These are phyloP conservation scores for Geococcyx californianus DNA, from an alignment of 2,113 vertebrate genomes.

Conservation along the genomic window DNA sequence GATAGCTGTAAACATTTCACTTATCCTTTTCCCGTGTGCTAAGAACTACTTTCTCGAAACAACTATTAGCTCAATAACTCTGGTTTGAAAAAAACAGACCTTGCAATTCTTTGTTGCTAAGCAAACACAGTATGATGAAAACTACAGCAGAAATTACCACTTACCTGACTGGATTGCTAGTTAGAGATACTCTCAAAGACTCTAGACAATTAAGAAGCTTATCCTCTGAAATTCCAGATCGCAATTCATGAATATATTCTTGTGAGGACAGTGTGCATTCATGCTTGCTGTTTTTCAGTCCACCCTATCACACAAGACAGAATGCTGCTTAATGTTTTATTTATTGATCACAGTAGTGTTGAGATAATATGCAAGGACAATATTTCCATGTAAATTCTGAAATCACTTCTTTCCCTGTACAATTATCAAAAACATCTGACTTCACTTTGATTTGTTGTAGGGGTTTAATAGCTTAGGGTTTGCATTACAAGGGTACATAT, in stretches of 20 bases:
- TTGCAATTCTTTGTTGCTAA: background rate
- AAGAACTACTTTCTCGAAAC: background rate
- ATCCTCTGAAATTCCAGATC: constrained; percentile 93
- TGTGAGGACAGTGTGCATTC: constrained; percentile 95
- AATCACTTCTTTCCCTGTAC: background rate
- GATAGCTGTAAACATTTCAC: background rate
- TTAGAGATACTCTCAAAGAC: constrained; percentile 95
- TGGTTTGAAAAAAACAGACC: background rate
- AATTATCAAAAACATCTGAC: background rate
- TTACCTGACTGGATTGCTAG: constrained; percentile 98
- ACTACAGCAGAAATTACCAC: constrained; percentile 7
- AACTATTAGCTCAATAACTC: background rate
- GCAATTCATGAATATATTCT: constrained; percentile 95
- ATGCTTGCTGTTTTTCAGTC: constrained; percentile 96
- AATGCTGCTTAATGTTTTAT: background rate
- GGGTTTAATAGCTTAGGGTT: background rate
- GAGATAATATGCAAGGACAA: background rate
- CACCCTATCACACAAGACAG: constrained; percentile 81
- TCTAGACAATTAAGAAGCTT: constrained; percentile 96
- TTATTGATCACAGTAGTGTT: accelerated
- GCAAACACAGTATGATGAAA: background rate
- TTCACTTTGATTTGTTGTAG: background rate
- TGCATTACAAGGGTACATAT: background rate
- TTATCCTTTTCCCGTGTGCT: background rate
- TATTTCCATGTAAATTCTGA: background rate